Percentiles rank a stretch among this genome's conserved stretches.
Conservation (phyloP, 2,113 vertebrate species). For the Laticauda laticaudata region DNA sequence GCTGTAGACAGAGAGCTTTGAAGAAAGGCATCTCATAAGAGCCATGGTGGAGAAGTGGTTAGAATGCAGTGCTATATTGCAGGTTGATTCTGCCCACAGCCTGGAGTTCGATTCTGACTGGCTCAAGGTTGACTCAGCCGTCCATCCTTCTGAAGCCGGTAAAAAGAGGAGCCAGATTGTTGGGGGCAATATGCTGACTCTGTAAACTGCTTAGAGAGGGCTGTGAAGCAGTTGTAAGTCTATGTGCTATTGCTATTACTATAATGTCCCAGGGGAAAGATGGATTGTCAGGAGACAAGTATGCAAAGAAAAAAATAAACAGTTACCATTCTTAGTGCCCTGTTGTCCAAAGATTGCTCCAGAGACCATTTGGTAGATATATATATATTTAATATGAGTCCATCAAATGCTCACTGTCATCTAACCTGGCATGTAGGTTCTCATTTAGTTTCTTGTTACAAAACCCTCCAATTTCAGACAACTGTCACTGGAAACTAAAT, state of each 20-base stretch:
- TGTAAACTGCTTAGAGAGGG: not conserved
- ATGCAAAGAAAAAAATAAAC: not conserved
- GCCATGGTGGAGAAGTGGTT: not conserved
- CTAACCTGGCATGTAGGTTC: not conserved
- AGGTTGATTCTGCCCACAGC: not conserved
- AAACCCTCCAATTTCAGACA: not conserved
- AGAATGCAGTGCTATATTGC: not conserved
- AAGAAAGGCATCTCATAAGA: not conserved
- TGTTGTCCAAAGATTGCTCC: not conserved
- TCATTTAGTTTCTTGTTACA: not conserved
- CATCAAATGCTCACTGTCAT: too few species aligned
- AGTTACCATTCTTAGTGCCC: not conserved
- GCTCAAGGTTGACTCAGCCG: not conserved
- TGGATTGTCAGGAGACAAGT: not conserved
- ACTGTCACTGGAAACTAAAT: not conserved
- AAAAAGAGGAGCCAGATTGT: not conserved
- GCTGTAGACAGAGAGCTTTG: not conserved
- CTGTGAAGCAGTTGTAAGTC: not conserved
- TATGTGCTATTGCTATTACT: not conserved
- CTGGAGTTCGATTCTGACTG: not conserved
- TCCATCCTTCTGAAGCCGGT: not conserved
- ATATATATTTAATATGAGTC: not conserved
- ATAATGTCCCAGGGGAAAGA: not conserved
- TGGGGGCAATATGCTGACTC: not conserved
- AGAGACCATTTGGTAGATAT: not conserved